phyloP scores from a whole-genome alignment of 2,113 vertebrate species.

The Lophotis ruficrista region DNA sequence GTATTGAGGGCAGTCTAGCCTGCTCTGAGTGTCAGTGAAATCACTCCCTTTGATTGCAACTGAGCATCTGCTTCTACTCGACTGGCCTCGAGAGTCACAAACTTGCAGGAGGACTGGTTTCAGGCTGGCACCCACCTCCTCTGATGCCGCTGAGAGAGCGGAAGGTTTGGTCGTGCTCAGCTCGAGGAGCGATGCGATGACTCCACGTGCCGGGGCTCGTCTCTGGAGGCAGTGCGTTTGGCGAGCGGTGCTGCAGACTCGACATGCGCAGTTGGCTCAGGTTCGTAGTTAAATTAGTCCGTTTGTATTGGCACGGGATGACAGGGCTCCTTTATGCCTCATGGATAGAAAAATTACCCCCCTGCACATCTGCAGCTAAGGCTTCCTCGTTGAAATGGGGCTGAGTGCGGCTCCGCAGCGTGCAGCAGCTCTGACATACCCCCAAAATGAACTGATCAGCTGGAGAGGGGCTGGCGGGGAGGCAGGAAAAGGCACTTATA shows the following conservation, averaged over 20 bases:
- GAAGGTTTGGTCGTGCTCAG: not conserved
- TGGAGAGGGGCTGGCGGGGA: not conserved
- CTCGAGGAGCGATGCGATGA: not conserved
- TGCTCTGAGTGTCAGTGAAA: not conserved
- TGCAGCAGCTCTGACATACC: not conserved
- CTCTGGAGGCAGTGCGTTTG: not conserved
- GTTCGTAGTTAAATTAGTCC: slow-evolving; percentile 37
- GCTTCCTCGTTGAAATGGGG: not conserved
- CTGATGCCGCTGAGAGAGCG: not conserved
- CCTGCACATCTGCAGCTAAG: slow-evolving; percentile 55
- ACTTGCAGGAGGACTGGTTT: not conserved
- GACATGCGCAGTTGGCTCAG: not conserved
- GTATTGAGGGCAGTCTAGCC: accelerated
- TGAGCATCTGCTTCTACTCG: not conserved
- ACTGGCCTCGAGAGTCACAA: accelerated
- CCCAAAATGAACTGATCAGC: slow-evolving; percentile 25
- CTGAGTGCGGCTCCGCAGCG: not conserved
- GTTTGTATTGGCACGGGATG: slow-evolving; percentile 58
- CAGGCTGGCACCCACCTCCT: not conserved
- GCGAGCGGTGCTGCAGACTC: not conserved
- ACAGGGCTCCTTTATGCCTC: slow-evolving; percentile 47
- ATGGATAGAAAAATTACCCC: slow-evolving; percentile 11
- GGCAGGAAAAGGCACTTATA: slow-evolving; percentile 52
- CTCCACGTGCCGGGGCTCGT: not conserved
- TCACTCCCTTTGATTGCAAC: not conserved